Evolutionary conservation across 2,888 invertebrate genomes (phyloP).

Genomic region (Machimus rusticus): DNA sequence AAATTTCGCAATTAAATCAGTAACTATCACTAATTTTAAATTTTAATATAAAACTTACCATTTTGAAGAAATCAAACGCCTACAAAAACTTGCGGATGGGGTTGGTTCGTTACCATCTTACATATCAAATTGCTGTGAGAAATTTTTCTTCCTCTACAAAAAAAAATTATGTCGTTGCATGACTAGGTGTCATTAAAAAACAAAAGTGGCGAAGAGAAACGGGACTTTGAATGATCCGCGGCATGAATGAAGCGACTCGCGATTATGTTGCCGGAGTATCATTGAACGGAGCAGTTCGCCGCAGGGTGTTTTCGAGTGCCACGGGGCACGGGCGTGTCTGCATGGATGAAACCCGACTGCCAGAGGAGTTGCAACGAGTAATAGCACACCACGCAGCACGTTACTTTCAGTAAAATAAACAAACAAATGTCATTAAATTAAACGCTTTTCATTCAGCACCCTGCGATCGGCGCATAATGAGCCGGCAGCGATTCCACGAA

Average conservation of each 20-base stretch:
- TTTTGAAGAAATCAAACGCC: neutral
- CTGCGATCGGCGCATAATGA: neutral
- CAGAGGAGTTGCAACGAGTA: neutral
- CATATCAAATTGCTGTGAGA: neutral
- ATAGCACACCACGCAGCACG: slow-evolving; percentile 18
- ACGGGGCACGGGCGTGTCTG: neutral
- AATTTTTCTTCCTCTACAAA: neutral
- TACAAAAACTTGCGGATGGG: neutral
- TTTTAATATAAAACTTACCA: neutral
- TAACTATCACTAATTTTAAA: neutral
- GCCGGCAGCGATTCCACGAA: neutral
- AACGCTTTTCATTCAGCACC: neutral
- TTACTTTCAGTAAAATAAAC: slow-evolving; percentile 25
- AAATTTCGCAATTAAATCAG: neutral
- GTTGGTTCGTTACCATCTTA: neutral
- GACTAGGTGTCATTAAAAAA: neutral
- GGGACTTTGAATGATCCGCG: slow-evolving; percentile 1
- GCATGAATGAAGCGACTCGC: slow-evolving; percentile 7
- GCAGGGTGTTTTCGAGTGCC: neutral
- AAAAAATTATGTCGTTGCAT: neutral
- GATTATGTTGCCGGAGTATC: neutral
- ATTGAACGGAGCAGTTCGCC: neutral
- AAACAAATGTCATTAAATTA: neutral
- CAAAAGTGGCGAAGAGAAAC: neutral
- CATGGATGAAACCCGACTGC: neutral